Percentiles rank a stretch among this genome's conserved stretches.
These are phyloP conservation scores for Matsumurasca onukii DNA, from an alignment of 1,140 invertebrate species.

Conservation along the genomic window DNA sequence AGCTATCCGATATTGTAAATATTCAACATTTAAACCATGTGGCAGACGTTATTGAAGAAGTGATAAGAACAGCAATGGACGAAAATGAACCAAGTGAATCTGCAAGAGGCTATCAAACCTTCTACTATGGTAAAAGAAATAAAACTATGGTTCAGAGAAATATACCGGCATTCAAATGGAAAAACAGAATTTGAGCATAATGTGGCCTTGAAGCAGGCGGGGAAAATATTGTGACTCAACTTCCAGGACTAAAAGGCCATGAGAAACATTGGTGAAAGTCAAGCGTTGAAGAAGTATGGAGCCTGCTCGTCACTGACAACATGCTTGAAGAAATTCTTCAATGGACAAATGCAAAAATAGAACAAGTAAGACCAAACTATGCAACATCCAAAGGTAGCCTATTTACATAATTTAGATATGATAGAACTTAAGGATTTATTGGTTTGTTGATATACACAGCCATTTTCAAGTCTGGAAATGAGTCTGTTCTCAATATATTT, in stretches of 20 bases:
- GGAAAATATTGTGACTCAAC: conserved; percentile 9
- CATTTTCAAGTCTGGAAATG: conserved; percentile 21
- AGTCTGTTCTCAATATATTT: conserved; percentile 19
- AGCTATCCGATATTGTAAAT: too few relatives aligned
- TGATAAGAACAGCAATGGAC: too few relatives aligned
- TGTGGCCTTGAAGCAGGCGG: not conserved
- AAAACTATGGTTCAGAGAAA: conserved; percentile 20
- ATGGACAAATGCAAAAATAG: conserved; percentile 26
- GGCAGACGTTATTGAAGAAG: too few relatives aligned
- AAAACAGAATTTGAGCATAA: not conserved
- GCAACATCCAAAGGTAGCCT: conserved; percentile 1
- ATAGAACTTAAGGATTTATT: conserved; percentile 28
- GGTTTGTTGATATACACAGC: conserved; percentile 7
- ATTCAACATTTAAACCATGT: too few relatives aligned
- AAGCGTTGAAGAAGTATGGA: conserved; percentile 4
- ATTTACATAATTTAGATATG: conserved; percentile 4
- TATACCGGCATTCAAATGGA: not conserved
- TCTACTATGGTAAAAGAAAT: not conserved
- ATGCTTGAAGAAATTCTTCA: conserved; percentile 23
- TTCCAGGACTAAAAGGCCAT: conserved; percentile 11
- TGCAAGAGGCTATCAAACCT: too few relatives aligned
- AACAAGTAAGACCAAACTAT: not conserved
- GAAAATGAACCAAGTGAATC: too few relatives aligned
- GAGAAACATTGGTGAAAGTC: conserved; percentile 12
- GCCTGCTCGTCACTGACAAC: not conserved